Evolutionary conservation across 2,113 vertebrate genomes (phyloP).

Genomic region (Crotalus helleri): DNA sequence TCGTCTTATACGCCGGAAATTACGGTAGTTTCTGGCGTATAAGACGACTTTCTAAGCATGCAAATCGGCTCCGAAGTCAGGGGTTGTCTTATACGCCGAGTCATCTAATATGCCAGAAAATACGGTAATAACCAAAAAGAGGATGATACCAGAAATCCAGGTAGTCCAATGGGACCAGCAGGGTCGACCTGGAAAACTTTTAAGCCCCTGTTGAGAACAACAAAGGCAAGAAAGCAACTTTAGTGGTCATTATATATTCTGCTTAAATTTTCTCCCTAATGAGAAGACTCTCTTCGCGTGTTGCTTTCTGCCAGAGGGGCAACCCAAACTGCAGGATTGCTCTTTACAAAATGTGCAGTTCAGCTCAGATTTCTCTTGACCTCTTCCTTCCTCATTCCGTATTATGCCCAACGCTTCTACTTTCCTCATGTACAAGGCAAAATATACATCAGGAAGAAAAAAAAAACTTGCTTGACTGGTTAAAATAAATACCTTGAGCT

Average conservation of each 20-base stretch:
- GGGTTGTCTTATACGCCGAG: too few relatives aligned
- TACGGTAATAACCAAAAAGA: background rate
- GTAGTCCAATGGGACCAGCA: constrained; percentile 72
- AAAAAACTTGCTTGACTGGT: background rate
- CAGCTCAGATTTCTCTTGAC: background rate
- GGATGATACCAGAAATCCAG: constrained; percentile 59
- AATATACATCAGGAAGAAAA: background rate
- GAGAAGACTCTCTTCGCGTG: background rate
- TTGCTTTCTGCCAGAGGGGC: background rate
- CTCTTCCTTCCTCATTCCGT: background rate
- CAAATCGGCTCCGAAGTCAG: too few relatives aligned
- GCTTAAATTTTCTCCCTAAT: background rate
- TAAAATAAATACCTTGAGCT: background rate
- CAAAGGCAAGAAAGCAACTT: background rate
- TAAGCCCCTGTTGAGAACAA: constrained; percentile 70
- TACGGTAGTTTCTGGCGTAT: too few relatives aligned
- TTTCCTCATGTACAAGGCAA: background rate
- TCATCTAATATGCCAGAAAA: too few relatives aligned
- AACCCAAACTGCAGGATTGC: background rate
- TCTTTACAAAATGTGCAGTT: background rate
- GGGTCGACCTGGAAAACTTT: constrained; percentile 68
- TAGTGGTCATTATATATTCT: background rate
- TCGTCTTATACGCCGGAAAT: too few relatives aligned
- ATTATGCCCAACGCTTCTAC: background rate
- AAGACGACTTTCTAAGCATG: too few relatives aligned